Evolutionary conservation across 1,140 invertebrate genomes (phyloP), one percentile per base, ranked within the genome.

Genomic region (Linepithema humile): DNA sequence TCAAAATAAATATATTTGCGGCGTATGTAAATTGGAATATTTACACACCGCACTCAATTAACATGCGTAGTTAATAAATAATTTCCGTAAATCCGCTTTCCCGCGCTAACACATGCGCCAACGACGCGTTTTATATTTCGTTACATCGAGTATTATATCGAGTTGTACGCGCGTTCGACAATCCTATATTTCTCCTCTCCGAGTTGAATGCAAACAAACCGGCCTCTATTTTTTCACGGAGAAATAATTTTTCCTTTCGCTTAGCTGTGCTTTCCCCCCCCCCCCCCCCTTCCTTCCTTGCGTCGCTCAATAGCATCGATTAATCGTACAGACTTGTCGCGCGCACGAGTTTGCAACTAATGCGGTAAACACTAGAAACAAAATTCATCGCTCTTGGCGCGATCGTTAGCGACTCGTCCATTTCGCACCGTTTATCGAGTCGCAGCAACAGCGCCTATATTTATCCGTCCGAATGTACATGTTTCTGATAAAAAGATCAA

Each of bases 1-100:
- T 6, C 6, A 43, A 43, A 43, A 43, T 43, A 43, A 43, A 43
- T n/a, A n/a, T n/a, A n/a, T 43, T 43, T 43, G 12, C 40, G 40
- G 40, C 40, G 10, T 7, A 6, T 40, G 12, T 5, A 10, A 45
- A 38, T 53, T 12, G 43, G 12, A 53, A 45, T 50, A 29, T 75
- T 75, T 64, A 48, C 57, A 15, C 9, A n/a, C 29, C 40, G 20
- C 4, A 15, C 20, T 23, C 20, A 50, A 65, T 65, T 65, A 35
- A 50, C n/a, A 73, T 17, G 53, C 43, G 38, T 26, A 35, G 55
- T 77, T 77, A 77, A 77, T 77, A 65, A 77, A 77, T 65, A 60
- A 77, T 77, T 48, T 26, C 12, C 17, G 43, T 38, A 50, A 65
- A 38, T 77, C 12, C 60, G 29, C 57, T 12, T 64, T 2, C 29